A percentile compares a stretch with the other conserved stretches of the same genome.
Conservation (phyloP, 92 coral and sea anemone genomes). For the Ricordea florida region DNA sequence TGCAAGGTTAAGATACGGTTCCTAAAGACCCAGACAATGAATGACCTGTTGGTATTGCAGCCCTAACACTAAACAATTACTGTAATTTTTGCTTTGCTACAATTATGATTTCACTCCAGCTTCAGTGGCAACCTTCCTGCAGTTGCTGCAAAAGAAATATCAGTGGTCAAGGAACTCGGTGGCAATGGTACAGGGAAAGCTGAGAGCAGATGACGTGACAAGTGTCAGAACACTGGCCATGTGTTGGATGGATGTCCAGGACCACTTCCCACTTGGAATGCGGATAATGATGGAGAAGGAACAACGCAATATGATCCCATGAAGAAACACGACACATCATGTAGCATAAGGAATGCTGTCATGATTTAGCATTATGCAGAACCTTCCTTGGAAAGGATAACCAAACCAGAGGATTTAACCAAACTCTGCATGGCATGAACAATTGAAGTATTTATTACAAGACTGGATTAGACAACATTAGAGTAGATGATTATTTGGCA, state of each 20-base stretch:
- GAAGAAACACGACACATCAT: no score
- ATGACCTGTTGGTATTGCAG: no score
- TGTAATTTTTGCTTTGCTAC: not conserved
- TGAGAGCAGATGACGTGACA: conserved; percentile 44
- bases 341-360: no score
- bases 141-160: conserved; percentile 7
- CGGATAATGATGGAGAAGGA: conserved; percentile 27
- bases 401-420: no score
- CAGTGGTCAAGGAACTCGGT: conserved; percentile 20
- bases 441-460: no score
- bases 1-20: not conserved
- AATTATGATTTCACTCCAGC: not conserved
- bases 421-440: no score
- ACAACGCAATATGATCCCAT: conserved; percentile 50
- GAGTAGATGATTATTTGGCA: no score
- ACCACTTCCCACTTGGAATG: conserved; percentile 18
- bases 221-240: conserved; percentile 43
- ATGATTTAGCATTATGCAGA: no score
- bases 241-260: conserved; percentile 54
- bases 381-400: no score
- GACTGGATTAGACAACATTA: no score
- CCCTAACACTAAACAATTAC: no score
- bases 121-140: conserved; percentile 4
- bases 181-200: conserved; percentile 1
- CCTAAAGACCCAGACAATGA: no score